phyloP scores from a whole-genome alignment of 2,113 vertebrate species.

The Parus major region DNA sequence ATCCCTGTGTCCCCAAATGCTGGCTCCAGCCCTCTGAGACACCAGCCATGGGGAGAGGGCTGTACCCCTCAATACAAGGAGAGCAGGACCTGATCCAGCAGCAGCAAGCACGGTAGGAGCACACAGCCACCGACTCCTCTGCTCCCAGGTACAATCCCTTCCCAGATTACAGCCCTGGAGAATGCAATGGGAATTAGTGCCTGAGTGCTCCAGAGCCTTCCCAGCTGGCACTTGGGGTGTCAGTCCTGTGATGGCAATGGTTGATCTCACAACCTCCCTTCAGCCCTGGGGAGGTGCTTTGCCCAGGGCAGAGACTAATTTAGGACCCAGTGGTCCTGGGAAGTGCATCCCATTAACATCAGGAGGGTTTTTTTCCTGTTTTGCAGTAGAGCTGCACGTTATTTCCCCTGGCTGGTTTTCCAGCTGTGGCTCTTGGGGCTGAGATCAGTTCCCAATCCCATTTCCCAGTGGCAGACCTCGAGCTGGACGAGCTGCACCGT shows the following conservation, averaged over 20 bases:
- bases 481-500: fast-evolving
- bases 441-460: neutral
- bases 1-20: fast-evolving
- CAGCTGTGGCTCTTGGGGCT: neutral
- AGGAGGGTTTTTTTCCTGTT: too few relatives aligned
- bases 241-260: fast-evolving
- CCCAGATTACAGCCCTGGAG: neutral
- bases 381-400: neutral
- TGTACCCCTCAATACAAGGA: fast-evolving
- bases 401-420: neutral
- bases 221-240: neutral
- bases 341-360: neutral
- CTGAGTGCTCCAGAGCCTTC: neutral
- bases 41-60: neutral
- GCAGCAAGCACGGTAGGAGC: fast-evolving
- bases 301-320: neutral
- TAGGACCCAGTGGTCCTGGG: neutral
- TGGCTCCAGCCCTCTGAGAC: fast-evolving
- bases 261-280: neutral
- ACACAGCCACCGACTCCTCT: fast-evolving
- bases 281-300: neutral
- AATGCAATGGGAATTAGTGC: neutral
- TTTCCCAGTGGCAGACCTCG: neutral
- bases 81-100: neutral
- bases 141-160: neutral